These are phyloP conservation scores for Zalophus californianus DNA, from an alignment of 2,797 vertebrate genomes.

Conservation along the genomic window DNA sequence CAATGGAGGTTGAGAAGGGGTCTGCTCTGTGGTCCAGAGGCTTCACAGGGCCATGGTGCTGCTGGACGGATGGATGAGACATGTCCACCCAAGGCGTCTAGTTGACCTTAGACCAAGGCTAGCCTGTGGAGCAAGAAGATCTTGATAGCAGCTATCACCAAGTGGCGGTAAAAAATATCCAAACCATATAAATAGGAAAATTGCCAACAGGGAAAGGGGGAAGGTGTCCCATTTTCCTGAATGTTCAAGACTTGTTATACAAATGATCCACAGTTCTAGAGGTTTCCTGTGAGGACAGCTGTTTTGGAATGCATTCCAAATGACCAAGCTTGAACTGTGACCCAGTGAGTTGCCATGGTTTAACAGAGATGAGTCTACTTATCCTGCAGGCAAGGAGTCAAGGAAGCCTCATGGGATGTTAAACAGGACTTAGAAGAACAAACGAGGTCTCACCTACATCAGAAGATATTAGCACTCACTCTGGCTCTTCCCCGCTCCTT, in stretches of 20 bases:
- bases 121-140: not conserved
- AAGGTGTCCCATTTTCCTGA: not conserved
- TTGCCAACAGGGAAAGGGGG: fast-evolving
- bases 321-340: not conserved
- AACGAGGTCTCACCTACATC: not conserved
- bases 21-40: not conserved
- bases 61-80: too few relatives aligned
- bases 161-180: not conserved
- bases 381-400: not conserved
- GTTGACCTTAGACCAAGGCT: not conserved
- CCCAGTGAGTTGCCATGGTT: not conserved
- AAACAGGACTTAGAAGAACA: not conserved
- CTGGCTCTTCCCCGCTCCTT: not conserved
- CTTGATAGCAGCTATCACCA: not conserved
- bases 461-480: not conserved
- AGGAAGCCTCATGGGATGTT: not conserved
- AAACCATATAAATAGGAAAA: not conserved
- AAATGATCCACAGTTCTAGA: not conserved
- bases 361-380: not conserved
- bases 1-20: not conserved
- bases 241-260: not conserved
- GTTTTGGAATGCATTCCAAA: not conserved
- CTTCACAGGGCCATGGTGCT: not conserved
- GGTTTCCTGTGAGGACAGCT: not conserved
- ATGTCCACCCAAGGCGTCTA: not conserved